Percentiles rank a stretch among this genome's conserved stretches.
phyloP scores from a whole-genome alignment of 1,140 invertebrate genomes.

The Leptoteleia sp. region DNA sequence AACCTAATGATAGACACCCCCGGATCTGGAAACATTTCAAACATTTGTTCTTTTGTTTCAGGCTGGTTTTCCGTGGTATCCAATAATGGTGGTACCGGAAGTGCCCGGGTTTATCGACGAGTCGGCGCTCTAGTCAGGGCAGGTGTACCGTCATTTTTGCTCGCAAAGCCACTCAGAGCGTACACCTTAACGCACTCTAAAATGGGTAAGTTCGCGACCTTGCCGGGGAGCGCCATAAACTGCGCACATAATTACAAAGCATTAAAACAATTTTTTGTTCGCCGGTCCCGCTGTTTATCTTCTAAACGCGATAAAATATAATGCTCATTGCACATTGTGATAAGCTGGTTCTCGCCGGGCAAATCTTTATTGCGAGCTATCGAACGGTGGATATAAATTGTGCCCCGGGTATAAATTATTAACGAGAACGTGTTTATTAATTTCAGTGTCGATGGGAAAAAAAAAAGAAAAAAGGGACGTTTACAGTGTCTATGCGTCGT shows the following conservation, averaged over 20 bases:
- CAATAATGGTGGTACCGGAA: slow-evolving; percentile 76
- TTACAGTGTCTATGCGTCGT: slow-evolving; percentile 4
- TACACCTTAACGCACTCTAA: slow-evolving; percentile 79
- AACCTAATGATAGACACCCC: no score
- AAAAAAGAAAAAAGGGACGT: no score
- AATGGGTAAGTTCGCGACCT: slow-evolving; percentile 73
- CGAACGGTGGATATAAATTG: slow-evolving; percentile 9
- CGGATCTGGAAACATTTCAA: no score
- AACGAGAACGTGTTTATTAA: slow-evolving; percentile 43
- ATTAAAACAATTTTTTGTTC: background rate
- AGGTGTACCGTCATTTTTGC: slow-evolving; percentile 77
- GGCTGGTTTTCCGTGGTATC: slow-evolving; percentile 82
- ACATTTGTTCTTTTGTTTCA: slow-evolving; percentile 74
- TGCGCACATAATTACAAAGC: no score
- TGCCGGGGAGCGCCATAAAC: slow-evolving; percentile 9
- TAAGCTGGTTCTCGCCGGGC: slow-evolving; percentile 9
- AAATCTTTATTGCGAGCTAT: slow-evolving; percentile 11
- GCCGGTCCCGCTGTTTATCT: slow-evolving; percentile 3
- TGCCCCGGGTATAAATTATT: slow-evolving; percentile 13
- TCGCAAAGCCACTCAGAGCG: slow-evolving; percentile 76
- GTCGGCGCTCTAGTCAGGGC: slow-evolving; percentile 77
- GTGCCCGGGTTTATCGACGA: slow-evolving; percentile 77
- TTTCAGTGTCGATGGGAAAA: slow-evolving; percentile 12
- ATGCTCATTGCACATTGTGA: slow-evolving; percentile 6
- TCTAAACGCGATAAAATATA: slow-evolving; percentile 16